Base-by-base conservation (phyloP, 2,797 vertebrate genomes). In the Okamejei kenojei region DNA sequence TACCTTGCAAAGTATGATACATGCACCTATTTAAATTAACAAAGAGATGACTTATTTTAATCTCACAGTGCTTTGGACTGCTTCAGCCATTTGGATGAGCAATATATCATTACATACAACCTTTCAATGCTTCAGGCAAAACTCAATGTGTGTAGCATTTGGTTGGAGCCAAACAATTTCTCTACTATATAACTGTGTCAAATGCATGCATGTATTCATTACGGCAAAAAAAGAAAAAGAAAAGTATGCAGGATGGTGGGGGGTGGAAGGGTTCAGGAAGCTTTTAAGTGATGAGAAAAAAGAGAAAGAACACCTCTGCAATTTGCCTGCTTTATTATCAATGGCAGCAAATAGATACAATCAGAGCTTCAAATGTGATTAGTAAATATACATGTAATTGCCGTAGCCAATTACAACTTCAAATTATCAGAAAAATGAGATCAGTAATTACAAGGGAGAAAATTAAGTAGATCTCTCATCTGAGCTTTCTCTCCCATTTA, bases 301-400 rank as follows among this genome's bases (percentile, higher is more conserved):
- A 95, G 97, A 98, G 98, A 98, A 97, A 98, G 98, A 98, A 98
- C 96, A 95, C 96, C 95, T 95, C 96, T 95, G 96, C 97, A 98
- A 96, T 97, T 97, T 96, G 97, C 93, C 94, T 95, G 96, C 95
- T 96, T 96, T 96, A 96, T 97, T 96, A 97, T 96, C 95, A 95
- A 96, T 96, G 95, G 96, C 94, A 95, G 97, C 95, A 96, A 97
- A 96, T 95, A 96, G 95, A 97, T 95, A 96, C 96, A 96, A 96
- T 94, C 94, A 94, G 96, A 96, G 95, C 95, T 96, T 96, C 95
- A 95, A 96, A 95, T 97, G 98, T 98, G 95, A 97, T 96, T 97
- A 97, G 98, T 99, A 99, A 99, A 98, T 98, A 99, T 99, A 99
- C 98, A 99, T 99, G 98, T 98, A 97, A 99, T 99, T 98, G 98